Conservation (phyloP, 2,113 vertebrate species). For the Pionites leucogaster region DNA sequence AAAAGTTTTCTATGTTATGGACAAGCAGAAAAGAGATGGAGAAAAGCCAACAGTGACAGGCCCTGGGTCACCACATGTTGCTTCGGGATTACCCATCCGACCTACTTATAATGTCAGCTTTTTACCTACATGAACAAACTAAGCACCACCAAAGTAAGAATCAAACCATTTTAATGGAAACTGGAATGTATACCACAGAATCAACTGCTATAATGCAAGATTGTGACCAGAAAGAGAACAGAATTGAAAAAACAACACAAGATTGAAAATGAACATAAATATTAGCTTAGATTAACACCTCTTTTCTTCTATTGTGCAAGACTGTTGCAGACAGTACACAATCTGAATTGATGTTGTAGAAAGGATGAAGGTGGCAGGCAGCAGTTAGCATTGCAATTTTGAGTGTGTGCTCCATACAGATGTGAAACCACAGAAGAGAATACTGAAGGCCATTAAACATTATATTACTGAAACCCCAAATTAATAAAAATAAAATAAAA, state of each 20-base stretch:
- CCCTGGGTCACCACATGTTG: neutral
- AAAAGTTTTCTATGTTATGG: neutral
- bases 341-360: neutral
- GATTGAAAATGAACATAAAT: neutral
- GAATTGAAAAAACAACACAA: neutral
- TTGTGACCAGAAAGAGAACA: neutral
- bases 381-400: neutral
- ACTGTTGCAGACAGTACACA: neutral
- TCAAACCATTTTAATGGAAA: neutral
- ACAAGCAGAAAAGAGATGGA: neutral
- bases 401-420: neutral
- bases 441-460: neutral
- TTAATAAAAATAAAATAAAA: neutral
- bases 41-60: neutral
- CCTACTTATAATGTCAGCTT: neutral
- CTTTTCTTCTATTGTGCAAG: neutral
- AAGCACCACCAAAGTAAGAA: neutral
- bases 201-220: neutral
- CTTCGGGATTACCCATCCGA: neutral
- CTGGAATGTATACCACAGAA: neutral
- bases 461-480: neutral
- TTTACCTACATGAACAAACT: neutral
- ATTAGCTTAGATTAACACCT: neutral
- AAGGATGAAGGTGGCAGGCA: neutral
- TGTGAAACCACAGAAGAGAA: neutral